Evolutionary conservation across 2,797 vertebrate species (phyloP).

Genomic region (Denticeps clupeoides): DNA sequence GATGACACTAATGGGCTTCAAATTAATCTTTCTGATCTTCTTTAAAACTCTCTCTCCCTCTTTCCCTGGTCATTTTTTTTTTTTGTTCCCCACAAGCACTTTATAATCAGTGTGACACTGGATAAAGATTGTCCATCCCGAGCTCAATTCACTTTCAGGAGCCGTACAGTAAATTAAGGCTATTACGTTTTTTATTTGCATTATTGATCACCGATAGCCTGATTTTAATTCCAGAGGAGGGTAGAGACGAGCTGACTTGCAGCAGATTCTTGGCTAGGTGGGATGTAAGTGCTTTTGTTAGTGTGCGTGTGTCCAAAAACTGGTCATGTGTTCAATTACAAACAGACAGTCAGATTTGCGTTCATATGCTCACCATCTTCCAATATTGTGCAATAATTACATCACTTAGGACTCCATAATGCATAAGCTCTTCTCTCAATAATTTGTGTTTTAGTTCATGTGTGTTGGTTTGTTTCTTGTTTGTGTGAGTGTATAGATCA

Average conservation of each 20-base stretch:
- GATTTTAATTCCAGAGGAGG: slow-evolving; percentile 12
- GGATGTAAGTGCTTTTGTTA: slow-evolving; percentile 24
- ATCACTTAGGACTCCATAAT: too few relatives aligned
- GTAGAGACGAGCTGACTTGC: too few relatives aligned
- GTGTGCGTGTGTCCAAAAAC: too few relatives aligned
- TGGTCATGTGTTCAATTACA: too few relatives aligned
- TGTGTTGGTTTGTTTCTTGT: slow-evolving; percentile 22
- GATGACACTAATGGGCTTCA: too few relatives aligned
- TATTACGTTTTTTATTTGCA: slow-evolving; percentile 18
- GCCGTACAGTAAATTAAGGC: slow-evolving; percentile 16
- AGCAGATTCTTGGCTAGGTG: slow-evolving; percentile 48
- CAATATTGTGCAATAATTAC: too few relatives aligned
- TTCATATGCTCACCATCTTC: too few relatives aligned
- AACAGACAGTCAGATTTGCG: too few relatives aligned
- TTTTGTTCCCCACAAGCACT: not conserved
- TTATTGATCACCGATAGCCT: slow-evolving; percentile 13
- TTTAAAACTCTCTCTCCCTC: slow-evolving; percentile 39
- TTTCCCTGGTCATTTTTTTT: slow-evolving; percentile 6
- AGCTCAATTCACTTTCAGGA: slow-evolving; percentile 11
- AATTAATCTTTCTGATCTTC: too few relatives aligned
- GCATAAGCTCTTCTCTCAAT: too few relatives aligned
- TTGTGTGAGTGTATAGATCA: slow-evolving; percentile 19
- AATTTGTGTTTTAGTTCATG: not conserved
- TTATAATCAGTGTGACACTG: not conserved
- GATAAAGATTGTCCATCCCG: slow-evolving; percentile 19